Base-by-base conservation (phyloP, 2,797 vertebrate genomes). In the Acrossocheilus fasciatus region DNA sequence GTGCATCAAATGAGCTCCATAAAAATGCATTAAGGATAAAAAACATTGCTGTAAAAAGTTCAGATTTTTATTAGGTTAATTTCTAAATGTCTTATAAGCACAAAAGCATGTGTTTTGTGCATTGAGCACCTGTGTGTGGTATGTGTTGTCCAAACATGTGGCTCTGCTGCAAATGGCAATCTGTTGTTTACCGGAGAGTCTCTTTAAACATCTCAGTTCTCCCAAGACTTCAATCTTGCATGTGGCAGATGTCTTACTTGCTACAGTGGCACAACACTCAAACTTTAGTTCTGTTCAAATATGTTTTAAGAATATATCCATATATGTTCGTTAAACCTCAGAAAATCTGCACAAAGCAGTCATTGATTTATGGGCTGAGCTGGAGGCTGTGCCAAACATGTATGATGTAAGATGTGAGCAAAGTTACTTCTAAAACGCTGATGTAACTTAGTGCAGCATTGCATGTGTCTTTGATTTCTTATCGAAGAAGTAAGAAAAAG, bases 321-420 rank as follows among this genome's bases (percentile, higher is more conserved):
- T 69, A 62, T 36, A 50, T 30, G 4, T 4, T 30, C 3, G 4
- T 10, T 20, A 57, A 77, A 74, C 52, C 8, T 52, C 47, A 75
- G 20, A 66, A 14, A 69, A 20, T 76, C 62, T 47, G 47, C 45
- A 91, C 85, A 90, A 83, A 76, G 78, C 17, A 50, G 52, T 45
- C 62, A n/a, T 45, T 87, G 72, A 89, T 64, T 78, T 69, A 59
- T 6, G 36, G 57, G 52, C 23, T 52, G 83, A 64, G 54, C 54
- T 73, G 86, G 88, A 74, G 70, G 11, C 64, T 66, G 77, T 81
- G 47, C 77, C 78, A 87, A 68, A 62, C 45, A 17, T 54, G 75
- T 17, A 90, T 93, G 92, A 94, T 75, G 91, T 86, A 93, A 94
- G 85, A 92, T 34, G 4, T 14, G 70, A 87, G 77, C 73, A 77